These are phyloP conservation scores for Neuroscelio doddi DNA, from an alignment of 2,888 invertebrate genomes.

Conservation along the genomic window DNA sequence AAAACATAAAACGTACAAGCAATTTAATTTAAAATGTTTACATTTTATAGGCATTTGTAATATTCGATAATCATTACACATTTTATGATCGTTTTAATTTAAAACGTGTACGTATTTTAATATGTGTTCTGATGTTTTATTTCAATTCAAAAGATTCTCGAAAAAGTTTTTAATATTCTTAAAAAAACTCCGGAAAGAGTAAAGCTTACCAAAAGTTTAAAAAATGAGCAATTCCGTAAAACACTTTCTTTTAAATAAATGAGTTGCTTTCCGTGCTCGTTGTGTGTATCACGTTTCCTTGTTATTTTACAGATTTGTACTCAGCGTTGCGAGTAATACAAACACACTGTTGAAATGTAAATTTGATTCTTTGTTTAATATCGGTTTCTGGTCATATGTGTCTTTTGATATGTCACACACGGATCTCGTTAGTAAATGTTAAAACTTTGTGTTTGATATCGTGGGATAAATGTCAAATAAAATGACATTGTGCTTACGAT, in stretches of 20 bases:
- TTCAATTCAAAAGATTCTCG: too few relatives aligned
- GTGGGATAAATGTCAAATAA: background rate
- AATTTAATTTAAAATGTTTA: too few relatives aligned
- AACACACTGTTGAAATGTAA: conserved; percentile 2
- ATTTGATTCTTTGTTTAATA: background rate
- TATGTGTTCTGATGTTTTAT: too few relatives aligned
- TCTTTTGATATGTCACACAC: background rate
- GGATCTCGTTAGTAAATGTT: background rate
- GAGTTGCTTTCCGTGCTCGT: background rate
- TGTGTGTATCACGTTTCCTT: conserved; percentile 1
- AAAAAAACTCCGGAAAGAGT: too few relatives aligned
- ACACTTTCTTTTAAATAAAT: background rate
- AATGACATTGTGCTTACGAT: background rate
- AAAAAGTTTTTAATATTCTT: too few relatives aligned
- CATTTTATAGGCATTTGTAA: too few relatives aligned
- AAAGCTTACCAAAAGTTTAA: too few relatives aligned
- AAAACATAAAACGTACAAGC: too few relatives aligned
- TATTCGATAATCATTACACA: too few relatives aligned
- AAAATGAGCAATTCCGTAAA: too few relatives aligned
- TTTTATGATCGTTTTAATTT: too few relatives aligned
- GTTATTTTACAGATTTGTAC: background rate
- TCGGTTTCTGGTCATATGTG: background rate
- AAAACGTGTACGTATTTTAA: too few relatives aligned
- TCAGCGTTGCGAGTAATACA: background rate
- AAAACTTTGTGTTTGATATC: background rate